These are phyloP conservation scores for Selene dorsalis DNA, from an alignment of 2,797 vertebrate species.

Conservation along the genomic window DNA sequence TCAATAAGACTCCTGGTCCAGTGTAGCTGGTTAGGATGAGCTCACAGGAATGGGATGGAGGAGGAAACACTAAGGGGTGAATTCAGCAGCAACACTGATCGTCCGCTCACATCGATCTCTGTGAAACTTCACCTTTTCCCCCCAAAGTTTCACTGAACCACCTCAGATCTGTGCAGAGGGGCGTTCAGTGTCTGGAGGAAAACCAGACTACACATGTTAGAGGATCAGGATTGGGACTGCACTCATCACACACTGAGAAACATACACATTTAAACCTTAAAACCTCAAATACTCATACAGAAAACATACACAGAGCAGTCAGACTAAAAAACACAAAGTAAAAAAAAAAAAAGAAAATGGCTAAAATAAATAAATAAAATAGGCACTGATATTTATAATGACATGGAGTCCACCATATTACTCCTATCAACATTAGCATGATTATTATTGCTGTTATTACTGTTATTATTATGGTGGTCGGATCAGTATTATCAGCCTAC, in stretches of 20 bases:
- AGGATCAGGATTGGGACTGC: background rate
- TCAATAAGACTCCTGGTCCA: background rate
- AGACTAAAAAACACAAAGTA: constrained; percentile 10
- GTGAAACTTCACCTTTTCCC: background rate
- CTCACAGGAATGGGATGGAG: background rate
- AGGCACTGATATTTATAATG: too few relatives aligned
- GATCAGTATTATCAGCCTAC: background rate
- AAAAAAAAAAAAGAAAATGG: background rate
- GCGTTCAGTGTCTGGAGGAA: background rate
- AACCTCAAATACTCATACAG: background rate
- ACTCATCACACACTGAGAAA: too few relatives aligned
- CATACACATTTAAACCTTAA: background rate
- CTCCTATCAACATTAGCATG: background rate
- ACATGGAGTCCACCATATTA: background rate
- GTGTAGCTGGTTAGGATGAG: too few relatives aligned
- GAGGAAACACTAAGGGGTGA: background rate
- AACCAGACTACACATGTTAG: background rate
- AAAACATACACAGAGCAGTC: background rate
- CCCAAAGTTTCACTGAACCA: background rate
- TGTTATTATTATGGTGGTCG: background rate
- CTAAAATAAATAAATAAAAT: background rate
- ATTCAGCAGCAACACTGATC: background rate
- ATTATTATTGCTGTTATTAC: background rate
- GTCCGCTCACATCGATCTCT: background rate
- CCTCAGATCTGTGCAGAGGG: background rate